phyloP scores from a whole-genome alignment of 2,888 invertebrate genomes.

The Pyrrhosoma nymphula region DNA sequence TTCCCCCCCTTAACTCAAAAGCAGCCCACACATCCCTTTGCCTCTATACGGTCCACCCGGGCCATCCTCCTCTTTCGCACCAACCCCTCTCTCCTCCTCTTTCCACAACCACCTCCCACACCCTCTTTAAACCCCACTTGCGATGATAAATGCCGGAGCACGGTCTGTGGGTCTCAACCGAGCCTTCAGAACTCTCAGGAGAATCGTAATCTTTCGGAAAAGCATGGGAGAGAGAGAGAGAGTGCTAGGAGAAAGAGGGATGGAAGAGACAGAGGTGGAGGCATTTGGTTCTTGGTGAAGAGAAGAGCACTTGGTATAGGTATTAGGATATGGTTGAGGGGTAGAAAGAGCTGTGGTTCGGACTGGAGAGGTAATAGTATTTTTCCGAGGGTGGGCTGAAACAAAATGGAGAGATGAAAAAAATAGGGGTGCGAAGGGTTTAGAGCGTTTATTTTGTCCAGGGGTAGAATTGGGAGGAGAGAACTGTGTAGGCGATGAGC shows the following conservation, averaged over 20 bases:
- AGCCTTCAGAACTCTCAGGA: slow-evolving; percentile 41
- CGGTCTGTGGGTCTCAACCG: slow-evolving; percentile 32
- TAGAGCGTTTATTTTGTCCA: not conserved
- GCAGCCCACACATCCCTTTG: not conserved
- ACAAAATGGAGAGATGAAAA: not conserved
- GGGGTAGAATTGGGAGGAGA: not conserved
- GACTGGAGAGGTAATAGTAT: not conserved
- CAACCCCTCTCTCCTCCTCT: not conserved
- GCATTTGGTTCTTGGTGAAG: not conserved
- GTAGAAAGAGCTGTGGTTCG: not conserved
- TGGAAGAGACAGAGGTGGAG: not conserved
- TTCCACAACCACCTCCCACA: not conserved
- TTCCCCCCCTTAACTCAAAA: not conserved
- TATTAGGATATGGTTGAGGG: not conserved
- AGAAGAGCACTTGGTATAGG: not conserved
- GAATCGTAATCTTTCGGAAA: slow-evolving; percentile 10
- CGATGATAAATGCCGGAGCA: slow-evolving; percentile 42
- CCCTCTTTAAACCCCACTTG: slow-evolving; percentile 19
- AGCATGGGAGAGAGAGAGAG: not conserved
- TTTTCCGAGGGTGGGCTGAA: not conserved
- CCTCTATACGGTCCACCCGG: not conserved
- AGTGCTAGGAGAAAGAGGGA: not conserved
- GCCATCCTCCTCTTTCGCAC: not conserved
- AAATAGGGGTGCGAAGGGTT: not conserved
- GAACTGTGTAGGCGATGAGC: not conserved